Evolutionary conservation across 2,113 vertebrate species (phyloP).

Genomic region (Heterotis niloticus): DNA sequence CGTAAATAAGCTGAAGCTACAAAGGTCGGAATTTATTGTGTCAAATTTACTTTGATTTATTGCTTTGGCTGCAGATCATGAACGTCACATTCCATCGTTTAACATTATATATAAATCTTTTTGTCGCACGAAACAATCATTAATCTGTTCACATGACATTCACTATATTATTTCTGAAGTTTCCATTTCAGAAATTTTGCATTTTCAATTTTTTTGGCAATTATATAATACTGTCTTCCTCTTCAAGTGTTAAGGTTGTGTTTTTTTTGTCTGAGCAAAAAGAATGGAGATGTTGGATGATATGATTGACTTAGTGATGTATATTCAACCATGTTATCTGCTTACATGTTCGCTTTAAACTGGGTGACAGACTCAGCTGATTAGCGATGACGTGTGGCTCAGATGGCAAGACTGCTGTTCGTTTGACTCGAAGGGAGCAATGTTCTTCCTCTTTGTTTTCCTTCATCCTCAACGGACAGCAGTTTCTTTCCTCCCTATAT

Average conservation of each 20-base stretch:
- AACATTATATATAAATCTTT: not conserved
- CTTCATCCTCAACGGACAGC: not conserved
- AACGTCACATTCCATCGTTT: conserved; percentile 7
- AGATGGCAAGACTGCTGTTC: not conserved
- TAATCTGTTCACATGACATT: not conserved
- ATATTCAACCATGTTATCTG: no score
- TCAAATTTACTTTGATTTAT: conserved; percentile 7
- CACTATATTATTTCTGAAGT: not conserved
- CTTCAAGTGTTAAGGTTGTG: not conserved
- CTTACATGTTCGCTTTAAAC: not conserved
- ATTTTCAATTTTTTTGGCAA: not conserved
- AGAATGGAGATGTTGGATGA: not conserved
- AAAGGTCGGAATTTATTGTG: not conserved
- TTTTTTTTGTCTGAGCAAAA: not conserved
- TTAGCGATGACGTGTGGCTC: not conserved
- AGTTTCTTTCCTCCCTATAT: not conserved
- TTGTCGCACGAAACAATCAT: not conserved
- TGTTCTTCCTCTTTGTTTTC: not conserved
- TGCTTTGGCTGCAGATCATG: conserved; percentile 10
- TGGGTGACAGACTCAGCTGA: not conserved
- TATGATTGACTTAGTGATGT: not conserved
- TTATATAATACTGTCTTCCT: not conserved
- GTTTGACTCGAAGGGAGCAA: not conserved
- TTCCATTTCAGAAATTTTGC: conserved; percentile 4
- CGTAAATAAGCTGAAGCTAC: not conserved